Percentiles rank a stretch among this genome's conserved stretches.
These are phyloP conservation scores for Liposcelis brunnea DNA, from an alignment of 2,888 invertebrate genomes.

Conservation along the genomic window DNA sequence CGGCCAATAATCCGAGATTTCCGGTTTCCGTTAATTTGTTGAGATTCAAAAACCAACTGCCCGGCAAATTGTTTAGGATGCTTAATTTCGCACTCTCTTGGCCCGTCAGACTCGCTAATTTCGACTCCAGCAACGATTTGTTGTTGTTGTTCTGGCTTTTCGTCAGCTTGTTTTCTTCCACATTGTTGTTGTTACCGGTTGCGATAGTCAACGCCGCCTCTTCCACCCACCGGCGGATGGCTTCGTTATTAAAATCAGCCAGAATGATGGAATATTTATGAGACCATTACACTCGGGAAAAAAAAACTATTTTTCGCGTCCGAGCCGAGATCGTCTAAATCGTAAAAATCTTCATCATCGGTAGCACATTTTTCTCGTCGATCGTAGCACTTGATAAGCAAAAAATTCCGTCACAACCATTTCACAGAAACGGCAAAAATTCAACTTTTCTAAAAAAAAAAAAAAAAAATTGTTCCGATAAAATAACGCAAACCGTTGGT, in stretches of 20 bases:
- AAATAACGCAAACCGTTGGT: no score
- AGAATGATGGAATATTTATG: not conserved
- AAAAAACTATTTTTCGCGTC: no score
- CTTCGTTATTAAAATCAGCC: slow-evolving; percentile 10
- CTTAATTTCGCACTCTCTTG: no score
- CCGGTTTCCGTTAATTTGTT: slow-evolving; percentile 14
- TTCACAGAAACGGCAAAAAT: not conserved
- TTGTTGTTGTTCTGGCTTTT: slow-evolving; percentile 7
- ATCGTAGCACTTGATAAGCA: no score
- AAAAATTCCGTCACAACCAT: not conserved
- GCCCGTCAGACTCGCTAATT: slow-evolving; percentile 12
- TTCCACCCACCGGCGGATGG: slow-evolving; percentile 14
- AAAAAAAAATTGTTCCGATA: no score
- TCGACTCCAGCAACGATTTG: slow-evolving; percentile 10
- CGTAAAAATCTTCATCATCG: no score
- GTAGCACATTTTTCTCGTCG: no score
- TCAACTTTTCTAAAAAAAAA: not conserved
- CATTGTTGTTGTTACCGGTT: slow-evolving; percentile 10
- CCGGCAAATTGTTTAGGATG: not conserved
- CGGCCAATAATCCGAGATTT: not conserved
- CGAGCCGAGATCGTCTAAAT: no score
- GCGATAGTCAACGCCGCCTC: slow-evolving; percentile 10
- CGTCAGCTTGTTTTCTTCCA: slow-evolving; percentile 8
- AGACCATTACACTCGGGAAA: no score
- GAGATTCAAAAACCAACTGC: slow-evolving; percentile 14